These are phyloP conservation scores for Ibidorhyncha struthersii DNA, from an alignment of 2,113 vertebrate genomes.

Conservation along the genomic window DNA sequence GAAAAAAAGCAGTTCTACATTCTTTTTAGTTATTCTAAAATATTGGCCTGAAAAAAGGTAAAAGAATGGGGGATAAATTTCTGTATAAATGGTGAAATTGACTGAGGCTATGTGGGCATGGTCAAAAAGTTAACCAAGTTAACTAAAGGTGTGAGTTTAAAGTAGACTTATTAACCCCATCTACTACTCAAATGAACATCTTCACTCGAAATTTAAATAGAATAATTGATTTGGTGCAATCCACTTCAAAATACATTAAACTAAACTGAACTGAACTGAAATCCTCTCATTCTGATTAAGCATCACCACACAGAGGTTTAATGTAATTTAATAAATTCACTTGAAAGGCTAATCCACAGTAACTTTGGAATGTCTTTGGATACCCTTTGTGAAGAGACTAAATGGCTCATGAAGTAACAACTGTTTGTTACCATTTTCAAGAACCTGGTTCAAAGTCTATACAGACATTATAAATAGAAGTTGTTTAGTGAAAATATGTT, in stretches of 20 bases:
- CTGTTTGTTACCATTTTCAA: neutral
- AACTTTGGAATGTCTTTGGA: neutral
- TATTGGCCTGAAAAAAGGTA: neutral
- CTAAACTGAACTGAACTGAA: neutral
- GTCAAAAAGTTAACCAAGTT: neutral
- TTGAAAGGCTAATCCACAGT: neutral
- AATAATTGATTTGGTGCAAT: neutral
- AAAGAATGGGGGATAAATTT: neutral
- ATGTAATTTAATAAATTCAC: neutral
- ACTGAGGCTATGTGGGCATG: neutral
- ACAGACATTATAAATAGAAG: neutral
- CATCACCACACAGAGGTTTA: neutral
- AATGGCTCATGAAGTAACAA: neutral
- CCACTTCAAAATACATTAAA: neutral
- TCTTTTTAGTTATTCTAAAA: neutral
- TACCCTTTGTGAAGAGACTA: neutral
- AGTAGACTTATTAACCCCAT: neutral
- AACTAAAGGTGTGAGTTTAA: neutral
- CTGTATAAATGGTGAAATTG: neutral
- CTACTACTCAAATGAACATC: neutral
- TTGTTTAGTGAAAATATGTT: neutral
- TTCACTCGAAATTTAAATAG: neutral
- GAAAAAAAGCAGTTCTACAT: neutral
- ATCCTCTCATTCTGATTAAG: neutral
- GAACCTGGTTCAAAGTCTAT: neutral